Evolutionary conservation across 2,113 vertebrate species (phyloP), one percentile per base, ranked within the genome.

Genomic region (Albula goreensis): DNA sequence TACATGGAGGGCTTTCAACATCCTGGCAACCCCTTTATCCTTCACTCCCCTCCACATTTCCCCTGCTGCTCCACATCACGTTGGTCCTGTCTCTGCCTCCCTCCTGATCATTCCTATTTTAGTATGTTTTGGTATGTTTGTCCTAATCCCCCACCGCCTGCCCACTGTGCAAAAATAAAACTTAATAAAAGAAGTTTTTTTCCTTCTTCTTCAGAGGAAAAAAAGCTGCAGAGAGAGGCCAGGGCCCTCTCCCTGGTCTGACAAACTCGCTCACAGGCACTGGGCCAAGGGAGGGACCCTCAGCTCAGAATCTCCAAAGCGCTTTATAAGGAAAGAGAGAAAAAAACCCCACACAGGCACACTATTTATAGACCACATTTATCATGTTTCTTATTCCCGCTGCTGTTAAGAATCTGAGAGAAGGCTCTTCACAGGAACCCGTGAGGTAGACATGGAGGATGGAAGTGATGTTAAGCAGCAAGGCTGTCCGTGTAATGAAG

Each of bases 311-410:
- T 89, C 93, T 92, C 90, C 92, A 92, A 92, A 94, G 92, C 93
- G 91, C 94, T 95, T 95, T 95, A 96, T 96, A 96, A 94, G 95
- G 94, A 93, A 88, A 94, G 86, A 89, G 86, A 89, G 92, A 92
- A 93, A 93, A 89, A 74, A 74, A 74, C 22, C 90, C 86, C 85
- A 63, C 52, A 85, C 84, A 91, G 87, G 57, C 87, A 91, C 94
- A 91, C 94, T 96, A 96, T 94, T 95, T 96, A 92, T 95, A 95
- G 94, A 93, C 89, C 50, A 88, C 89, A 92, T 94, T 95, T 95
- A 93, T 93, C 93, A 90, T 91, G 90, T 92, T 89, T 91, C 92
- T 92, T 93, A 89, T 94, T 93, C 89, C 83, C 48, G 88, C 88
- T 89, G 9, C 81, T 48, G 15, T 51, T 19, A 53, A 48, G 50